A percentile compares a stretch with the other conserved stretches of the same genome.
Evolutionary conservation across 1,140 invertebrate genomes (phyloP).

Genomic region (Drosophila suzukii): DNA sequence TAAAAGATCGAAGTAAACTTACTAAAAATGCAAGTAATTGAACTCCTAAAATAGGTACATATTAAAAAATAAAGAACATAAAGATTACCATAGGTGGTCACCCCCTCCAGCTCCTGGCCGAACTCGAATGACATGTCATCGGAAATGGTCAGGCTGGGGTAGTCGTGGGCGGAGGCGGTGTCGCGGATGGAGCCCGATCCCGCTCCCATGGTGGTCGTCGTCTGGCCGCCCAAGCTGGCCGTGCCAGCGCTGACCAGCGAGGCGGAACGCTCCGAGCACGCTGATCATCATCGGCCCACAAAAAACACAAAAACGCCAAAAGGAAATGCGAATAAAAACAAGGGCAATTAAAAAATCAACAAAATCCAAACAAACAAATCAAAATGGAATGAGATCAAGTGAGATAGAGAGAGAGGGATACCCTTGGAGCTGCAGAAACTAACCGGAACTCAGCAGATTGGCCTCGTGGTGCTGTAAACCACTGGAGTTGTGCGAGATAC

Average conservation of each 20-base stretch:
- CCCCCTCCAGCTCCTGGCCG: constrained; percentile 74
- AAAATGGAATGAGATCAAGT: constrained; percentile 22
- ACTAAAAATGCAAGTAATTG: no score
- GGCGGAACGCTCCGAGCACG: constrained; percentile 82
- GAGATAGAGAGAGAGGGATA: neutral
- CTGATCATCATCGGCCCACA: constrained; percentile 41
- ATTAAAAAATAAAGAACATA: constrained; percentile 14
- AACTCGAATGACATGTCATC: constrained; percentile 84
- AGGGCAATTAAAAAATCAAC: constrained; percentile 35
- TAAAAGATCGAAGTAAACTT: no score
- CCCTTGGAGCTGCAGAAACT: constrained; percentile 39
- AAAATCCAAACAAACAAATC: constrained; percentile 22
- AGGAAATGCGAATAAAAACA: constrained; percentile 48
- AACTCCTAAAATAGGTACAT: neutral
- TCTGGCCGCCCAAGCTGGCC: constrained; percentile 76
- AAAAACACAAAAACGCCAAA: constrained; percentile 24
- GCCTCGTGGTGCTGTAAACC: constrained; percentile 85
- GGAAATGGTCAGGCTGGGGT: constrained; percentile 79
- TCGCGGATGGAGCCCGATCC: constrained; percentile 63
- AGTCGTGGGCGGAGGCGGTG: constrained; percentile 76
- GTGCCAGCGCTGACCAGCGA: constrained; percentile 78
- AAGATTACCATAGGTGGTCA: constrained; percentile 78
- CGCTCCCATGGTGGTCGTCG: constrained; percentile 57
- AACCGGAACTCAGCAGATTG: constrained; percentile 91
- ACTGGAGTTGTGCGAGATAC: constrained; percentile 85